Base-by-base conservation (phyloP, 2,888 invertebrate genomes). In the Palloptera scutellata region DNA sequence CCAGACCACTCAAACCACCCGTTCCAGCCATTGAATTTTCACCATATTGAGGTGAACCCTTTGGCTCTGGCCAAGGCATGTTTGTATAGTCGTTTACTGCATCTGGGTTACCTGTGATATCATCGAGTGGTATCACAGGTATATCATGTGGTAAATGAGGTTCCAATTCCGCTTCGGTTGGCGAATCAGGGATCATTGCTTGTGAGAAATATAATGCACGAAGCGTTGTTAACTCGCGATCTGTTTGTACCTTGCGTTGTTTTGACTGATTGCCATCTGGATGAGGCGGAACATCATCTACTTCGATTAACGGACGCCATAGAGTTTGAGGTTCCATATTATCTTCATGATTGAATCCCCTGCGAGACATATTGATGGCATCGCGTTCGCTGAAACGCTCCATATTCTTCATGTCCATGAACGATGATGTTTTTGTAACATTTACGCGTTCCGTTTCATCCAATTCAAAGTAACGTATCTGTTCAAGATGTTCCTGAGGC, bases 381-480 rank as follows among this genome's bases (percentile, higher is more conserved):
- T 94, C 92, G 64, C 94, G 89, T 86, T 98, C 98, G 76, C 92
- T 88, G 69, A 90, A 89, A 78, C 93, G 91, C 82, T 98, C 98
- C 87, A 95, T 90, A 82, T 93, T 90, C 81, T 95, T 95, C 92
- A 96, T 92, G 78, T 96, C 96, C 45, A 91, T 92, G 85, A 97
- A 97, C n/a, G 74, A 74, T 40, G 72, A 71, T 43, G 89, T 93
- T 85, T 92, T 95, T 3, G 92, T 96, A 1, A 98, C 97, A 86
- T 98, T 98, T 1, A 96, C 95, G 79, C 98, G 89, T 86, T 98
- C 98, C 15, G 93, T 96, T 86, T 97, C 97, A 84, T 98, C 97
- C 74, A 97, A 86, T 84, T 97, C 97, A 84, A 98, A 98, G 85
- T 91, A 97, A 77, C 92, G 91, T 67, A 95, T 88, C 78, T 93